Percentiles rank a stretch among this genome's conserved stretches.
phyloP scores from a whole-genome alignment of 92 coral and sea anemone genomes.

The Palythoa grandis region DNA sequence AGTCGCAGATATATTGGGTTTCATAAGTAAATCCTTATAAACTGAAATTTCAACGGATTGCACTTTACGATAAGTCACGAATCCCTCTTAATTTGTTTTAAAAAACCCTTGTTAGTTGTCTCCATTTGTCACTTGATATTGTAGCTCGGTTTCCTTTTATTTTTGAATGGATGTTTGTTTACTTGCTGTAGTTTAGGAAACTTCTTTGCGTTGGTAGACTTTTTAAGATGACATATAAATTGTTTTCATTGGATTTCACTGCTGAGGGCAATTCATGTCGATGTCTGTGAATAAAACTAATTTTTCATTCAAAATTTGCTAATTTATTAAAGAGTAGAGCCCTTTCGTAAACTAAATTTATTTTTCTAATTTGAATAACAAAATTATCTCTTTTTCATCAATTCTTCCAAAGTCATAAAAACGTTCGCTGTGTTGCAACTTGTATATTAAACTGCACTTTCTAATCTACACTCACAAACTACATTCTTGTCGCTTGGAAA shows the following conservation, averaged over 20 bases:
- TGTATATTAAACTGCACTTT: neutral
- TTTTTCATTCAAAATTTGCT: constrained; percentile 14
- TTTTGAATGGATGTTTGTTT: constrained; percentile 1
- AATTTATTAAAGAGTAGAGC: constrained; percentile 26
- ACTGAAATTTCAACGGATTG: neutral
- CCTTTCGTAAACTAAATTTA: constrained; percentile 21
- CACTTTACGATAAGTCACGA: neutral
- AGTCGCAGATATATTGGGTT: constrained; percentile 28
- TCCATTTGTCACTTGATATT: neutral
- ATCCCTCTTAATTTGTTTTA: neutral
- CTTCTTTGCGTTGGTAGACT: neutral
- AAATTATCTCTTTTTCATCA: constrained; percentile 4
- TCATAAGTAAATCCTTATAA: neutral
- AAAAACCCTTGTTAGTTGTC: neutral
- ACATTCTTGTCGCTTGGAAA: constrained; percentile 2
- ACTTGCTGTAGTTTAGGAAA: constrained; percentile 2
- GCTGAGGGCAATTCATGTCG: constrained; percentile 18
- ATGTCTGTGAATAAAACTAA: neutral
- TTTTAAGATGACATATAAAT: constrained; percentile 10
- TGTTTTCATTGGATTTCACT: neutral
- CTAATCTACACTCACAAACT: neutral
- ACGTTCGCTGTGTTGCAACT: neutral
- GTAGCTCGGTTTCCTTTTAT: neutral
- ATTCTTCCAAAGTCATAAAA: constrained; percentile 1
- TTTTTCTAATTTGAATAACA: constrained; percentile 34